Evolutionary conservation across 2,888 invertebrate species (phyloP).

Genomic region (Caenorhabditis zanzibari): DNA sequence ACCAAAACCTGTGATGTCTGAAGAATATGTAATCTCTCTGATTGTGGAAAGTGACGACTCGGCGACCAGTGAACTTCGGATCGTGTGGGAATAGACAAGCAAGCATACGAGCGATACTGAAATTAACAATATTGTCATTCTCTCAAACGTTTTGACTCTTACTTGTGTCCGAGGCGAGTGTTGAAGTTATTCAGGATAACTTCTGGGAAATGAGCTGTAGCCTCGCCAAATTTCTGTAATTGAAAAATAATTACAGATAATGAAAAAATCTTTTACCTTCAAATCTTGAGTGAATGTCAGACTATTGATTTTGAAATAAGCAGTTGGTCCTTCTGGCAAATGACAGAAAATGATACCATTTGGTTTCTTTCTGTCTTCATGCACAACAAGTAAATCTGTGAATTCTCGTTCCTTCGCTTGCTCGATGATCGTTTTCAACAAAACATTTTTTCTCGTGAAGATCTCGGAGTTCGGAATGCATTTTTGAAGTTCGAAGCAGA

Average conservation of each 20-base stretch:
- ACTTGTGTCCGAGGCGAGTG: slow-evolving; percentile 92
- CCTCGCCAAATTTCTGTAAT: slow-evolving; percentile 86
- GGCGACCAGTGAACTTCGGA: slow-evolving; percentile 94
- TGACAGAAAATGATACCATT: slow-evolving; percentile 94
- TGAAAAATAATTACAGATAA: not conserved
- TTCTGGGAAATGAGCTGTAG: slow-evolving; percentile 94
- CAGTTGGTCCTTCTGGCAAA: slow-evolving; percentile 96
- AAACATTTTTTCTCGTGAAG: slow-evolving; percentile 91
- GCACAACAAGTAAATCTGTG: slow-evolving; percentile 94
- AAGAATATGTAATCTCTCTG: slow-evolving; percentile 99
- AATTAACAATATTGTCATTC: too few relatives aligned
- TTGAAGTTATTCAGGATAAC: slow-evolving; percentile 96
- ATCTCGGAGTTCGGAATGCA: slow-evolving; percentile 95
- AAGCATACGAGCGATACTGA: slow-evolving; percentile 87
- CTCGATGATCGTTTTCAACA: slow-evolving; percentile 89
- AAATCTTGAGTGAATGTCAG: slow-evolving; percentile 93
- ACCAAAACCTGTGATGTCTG: slow-evolving; percentile 91
- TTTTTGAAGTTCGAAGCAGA: slow-evolving; percentile 93
- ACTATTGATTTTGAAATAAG: slow-evolving; percentile 95
- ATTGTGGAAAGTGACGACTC: slow-evolving; percentile 98
- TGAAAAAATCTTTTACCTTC: slow-evolving; percentile 84
- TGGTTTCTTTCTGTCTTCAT: slow-evolving; percentile 94
- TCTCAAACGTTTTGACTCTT: not conserved
- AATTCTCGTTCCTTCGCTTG: slow-evolving; percentile 90
- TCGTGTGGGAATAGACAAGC: slow-evolving; percentile 93